A percentile compares a stretch with the other conserved stretches of the same genome.
Conservation (phyloP, 2,113 vertebrate species). For the Rana temporaria region DNA sequence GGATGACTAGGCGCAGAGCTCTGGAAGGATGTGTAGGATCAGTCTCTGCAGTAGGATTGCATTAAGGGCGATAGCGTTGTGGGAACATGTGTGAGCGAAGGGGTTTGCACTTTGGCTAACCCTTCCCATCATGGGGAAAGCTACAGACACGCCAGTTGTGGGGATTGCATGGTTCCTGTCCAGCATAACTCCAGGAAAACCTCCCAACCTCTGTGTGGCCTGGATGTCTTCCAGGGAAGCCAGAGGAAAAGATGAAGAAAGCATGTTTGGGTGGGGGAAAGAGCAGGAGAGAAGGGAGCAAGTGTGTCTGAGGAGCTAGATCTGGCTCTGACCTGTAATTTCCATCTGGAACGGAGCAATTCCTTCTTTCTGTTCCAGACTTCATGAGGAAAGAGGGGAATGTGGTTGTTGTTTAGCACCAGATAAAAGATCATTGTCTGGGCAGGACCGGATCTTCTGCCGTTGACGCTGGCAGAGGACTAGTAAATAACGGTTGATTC, state of each 20-base stretch:
- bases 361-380: constrained; percentile 32
- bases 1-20: constrained; percentile 16
- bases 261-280: constrained; percentile 44
- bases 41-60: constrained; percentile 30
- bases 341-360: constrained; percentile 50
- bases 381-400: constrained; percentile 29
- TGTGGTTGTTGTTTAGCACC: constrained; percentile 45
- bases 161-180: constrained; percentile 44
- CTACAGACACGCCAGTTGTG: constrained; percentile 60
- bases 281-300: constrained; percentile 40
- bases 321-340: constrained; percentile 29
- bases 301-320: constrained; percentile 10
- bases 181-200: constrained; percentile 49
- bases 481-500: constrained; percentile 52
- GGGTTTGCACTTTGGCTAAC: constrained; percentile 64
- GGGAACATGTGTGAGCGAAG: constrained; percentile 44
- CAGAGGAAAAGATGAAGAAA: constrained; percentile 53
- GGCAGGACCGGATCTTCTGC: constrained; percentile 29
- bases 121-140: constrained; percentile 42
- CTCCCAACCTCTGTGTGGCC: constrained; percentile 64
- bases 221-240: constrained; percentile 66
- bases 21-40: constrained; percentile 40
- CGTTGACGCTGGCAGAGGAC: constrained; percentile 42
- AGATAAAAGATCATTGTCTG: constrained; percentile 48
- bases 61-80: constrained; percentile 47